These are phyloP conservation scores for Aleiodes leptofemur DNA, from an alignment of 2,888 invertebrate species.

Conservation along the genomic window DNA sequence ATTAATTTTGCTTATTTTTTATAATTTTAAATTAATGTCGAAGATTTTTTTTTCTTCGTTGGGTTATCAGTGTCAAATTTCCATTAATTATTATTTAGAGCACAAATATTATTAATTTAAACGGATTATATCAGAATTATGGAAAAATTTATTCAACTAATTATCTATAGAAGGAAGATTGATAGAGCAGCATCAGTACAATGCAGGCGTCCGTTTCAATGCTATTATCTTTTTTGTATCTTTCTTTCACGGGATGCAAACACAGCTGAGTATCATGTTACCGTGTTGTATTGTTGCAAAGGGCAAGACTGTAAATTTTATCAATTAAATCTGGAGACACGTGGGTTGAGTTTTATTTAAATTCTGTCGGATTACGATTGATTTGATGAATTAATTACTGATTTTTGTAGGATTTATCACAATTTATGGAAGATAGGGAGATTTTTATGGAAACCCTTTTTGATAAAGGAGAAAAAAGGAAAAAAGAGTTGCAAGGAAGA, in stretches of 20 bases:
- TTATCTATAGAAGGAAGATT: constrained; percentile 19
- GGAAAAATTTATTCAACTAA: not conserved
- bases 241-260: constrained; percentile 7
- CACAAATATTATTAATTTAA: no score
- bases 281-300: not conserved
- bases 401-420: no score
- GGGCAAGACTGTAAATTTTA: not conserved
- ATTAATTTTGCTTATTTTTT: constrained; percentile 27
- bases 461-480: no score
- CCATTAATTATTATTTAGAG: no score
- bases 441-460: no score
- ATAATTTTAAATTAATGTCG: not conserved
- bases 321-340: not conserved
- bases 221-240: constrained; percentile 21
- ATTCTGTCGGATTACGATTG: no score
- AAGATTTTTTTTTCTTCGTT: not conserved
- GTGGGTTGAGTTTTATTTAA: not conserved
- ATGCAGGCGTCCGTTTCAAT: constrained; percentile 27
- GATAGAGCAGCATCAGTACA: not conserved
- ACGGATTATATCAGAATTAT: not conserved
- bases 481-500: no score
- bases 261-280: constrained; percentile 23
- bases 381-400: no score
- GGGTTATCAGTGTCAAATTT: constrained; percentile 17
- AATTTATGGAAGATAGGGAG: no score